Conservation (phyloP, 2,113 vertebrate genomes). For the Boulengeromyrus knoepffleri region DNA sequence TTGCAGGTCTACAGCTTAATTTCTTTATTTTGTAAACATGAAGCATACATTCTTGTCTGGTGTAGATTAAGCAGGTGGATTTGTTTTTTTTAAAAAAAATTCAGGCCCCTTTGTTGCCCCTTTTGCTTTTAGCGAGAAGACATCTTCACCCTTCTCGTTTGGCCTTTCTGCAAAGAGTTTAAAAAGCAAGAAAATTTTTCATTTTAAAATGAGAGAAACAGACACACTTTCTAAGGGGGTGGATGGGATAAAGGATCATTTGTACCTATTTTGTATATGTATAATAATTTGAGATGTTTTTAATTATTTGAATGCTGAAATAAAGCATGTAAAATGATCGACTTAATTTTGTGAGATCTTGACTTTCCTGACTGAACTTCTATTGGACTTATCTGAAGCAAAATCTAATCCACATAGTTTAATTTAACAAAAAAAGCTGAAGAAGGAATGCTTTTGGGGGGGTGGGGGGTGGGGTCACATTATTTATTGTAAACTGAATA, state of each 20-base stretch:
- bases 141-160: slow-evolving; percentile 27
- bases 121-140: slow-evolving; percentile 26
- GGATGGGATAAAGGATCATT: slow-evolving; percentile 67
- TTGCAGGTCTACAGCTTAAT: slow-evolving; percentile 27
- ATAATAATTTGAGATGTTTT: slow-evolving; percentile 98
- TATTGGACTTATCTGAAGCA: slow-evolving; percentile 38
- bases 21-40: slow-evolving; percentile 28
- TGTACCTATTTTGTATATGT: slow-evolving; percentile 98
- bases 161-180: slow-evolving; percentile 26
- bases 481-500: neutral
- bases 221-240: slow-evolving; percentile 54
- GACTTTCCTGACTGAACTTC: slow-evolving; percentile 56
- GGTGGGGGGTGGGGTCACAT: neutral
- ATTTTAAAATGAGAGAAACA: slow-evolving; percentile 59
- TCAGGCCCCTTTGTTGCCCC: slow-evolving; percentile 29
- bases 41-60: slow-evolving; percentile 36
- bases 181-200: slow-evolving; percentile 50
- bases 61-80: slow-evolving; percentile 56
- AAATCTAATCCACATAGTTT: neutral
- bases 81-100: slow-evolving; percentile 8
- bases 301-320: slow-evolving; percentile 99
- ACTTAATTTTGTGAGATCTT: slow-evolving; percentile 62
- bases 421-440: neutral
- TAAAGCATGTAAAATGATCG: slow-evolving; percentile 99
- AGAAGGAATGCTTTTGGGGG: neutral